Evolutionary conservation across 2,113 vertebrate species (phyloP), one percentile per base, ranked within the genome.

Genomic region (Microcebus ravelobensis): DNA sequence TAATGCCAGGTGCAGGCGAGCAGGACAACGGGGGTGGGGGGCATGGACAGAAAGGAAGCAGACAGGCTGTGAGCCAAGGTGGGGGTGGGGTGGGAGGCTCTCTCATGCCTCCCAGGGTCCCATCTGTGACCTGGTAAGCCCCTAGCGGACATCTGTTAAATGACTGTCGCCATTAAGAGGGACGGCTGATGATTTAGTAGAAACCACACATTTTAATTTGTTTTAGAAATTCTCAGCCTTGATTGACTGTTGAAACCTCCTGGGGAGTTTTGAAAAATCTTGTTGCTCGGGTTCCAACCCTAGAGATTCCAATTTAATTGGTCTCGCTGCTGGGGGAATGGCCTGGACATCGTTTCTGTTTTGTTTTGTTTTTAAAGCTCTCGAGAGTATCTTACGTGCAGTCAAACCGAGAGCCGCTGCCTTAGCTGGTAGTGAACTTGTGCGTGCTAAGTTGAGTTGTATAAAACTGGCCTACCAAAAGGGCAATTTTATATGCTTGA

Each of bases 321-420:
- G 45, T 48, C 17, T 55, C 5, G 17, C 52, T 55, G 17, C 83
- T 45, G 17, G 20, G 20, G 34, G 14, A 31, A 31, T n/a, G 8
- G 50, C 50, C 59, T 36, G 45, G 36, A 25, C 20, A 23, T 90
- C 79, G 71, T 86, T 89, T 92, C 31, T 27, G 42, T 76, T 79
- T 57, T 84, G 79, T 61, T 93, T 88, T 39, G 17, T 31, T 68
- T 90, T 82, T 29, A 81, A 86, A 90, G 15, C 80, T 90, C 67
- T 57, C 21, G 3, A 1, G 45, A 34, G 84, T 36, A 4, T 68
- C 90, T 88, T 36, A 45, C 11, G 9, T 42, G 21, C 52, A 59
- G 71, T 70, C 45, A 42, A 70, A 57, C 17, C 36, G 76, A n/a
- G 74, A 90, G 18, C 42, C 4, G 0, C 10, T 1, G 36, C 55